phyloP scores from a whole-genome alignment of 2,888 invertebrate genomes.

The Macrophya alboannulata region DNA sequence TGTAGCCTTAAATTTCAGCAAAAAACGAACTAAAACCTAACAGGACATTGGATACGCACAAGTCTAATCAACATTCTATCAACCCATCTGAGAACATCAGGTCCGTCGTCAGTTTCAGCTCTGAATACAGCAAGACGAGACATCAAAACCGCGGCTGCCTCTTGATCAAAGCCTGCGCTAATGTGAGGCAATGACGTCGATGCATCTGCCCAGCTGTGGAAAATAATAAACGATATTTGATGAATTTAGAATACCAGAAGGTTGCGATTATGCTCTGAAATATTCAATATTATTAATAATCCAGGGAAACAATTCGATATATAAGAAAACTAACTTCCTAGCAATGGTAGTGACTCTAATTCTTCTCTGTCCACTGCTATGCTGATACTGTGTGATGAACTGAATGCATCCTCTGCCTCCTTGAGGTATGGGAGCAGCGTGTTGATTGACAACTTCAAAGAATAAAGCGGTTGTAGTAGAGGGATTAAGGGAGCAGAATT shows the following conservation, averaged over 20 bases:
- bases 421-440: constrained; percentile 96
- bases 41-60: constrained; percentile 81
- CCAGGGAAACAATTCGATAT: not conserved
- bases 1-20: not conserved
- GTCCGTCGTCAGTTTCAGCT: constrained; percentile 97
- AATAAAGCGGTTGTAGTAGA: constrained; percentile 96
- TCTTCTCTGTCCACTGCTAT: constrained; percentile 96
- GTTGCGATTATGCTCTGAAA: not conserved
- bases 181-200: constrained; percentile 94
- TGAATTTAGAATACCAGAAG: not conserved
- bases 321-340: constrained; percentile 87
- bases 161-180: constrained; percentile 98
- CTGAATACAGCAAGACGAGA: constrained; percentile 97
- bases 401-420: constrained; percentile 98
- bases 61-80: constrained; percentile 98
- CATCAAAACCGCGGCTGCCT: constrained; percentile 98
- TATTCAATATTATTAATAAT: not conserved
- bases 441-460: constrained; percentile 98
- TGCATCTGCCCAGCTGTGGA: constrained; percentile 96
- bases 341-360: constrained; percentile 98
- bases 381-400: constrained; percentile 99
- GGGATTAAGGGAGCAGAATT: constrained; percentile 96
- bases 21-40: constrained; percentile 56
- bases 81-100: constrained; percentile 99
- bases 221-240: constrained; percentile 1